A percentile compares a stretch with the other conserved stretches of the same genome.
phyloP scores from a whole-genome alignment of 2,888 invertebrate genomes.

The Leptura quadrifasciata region DNA sequence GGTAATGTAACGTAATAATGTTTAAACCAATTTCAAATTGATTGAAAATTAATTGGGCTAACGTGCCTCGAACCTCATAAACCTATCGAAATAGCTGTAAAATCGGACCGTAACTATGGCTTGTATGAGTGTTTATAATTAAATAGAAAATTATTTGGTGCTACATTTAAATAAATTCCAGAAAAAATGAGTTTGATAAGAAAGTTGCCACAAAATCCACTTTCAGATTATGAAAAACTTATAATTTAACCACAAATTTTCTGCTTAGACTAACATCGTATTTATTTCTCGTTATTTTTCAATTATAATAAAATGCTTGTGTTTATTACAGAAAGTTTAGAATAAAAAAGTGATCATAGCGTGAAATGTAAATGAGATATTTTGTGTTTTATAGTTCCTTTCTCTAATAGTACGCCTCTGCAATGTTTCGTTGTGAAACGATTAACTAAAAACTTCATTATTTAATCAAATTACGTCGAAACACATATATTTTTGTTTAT shows the following conservation, averaged over 20 bases:
- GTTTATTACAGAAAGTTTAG: conserved; percentile 28
- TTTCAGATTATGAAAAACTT: conserved; percentile 31
- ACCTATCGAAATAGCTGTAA: conserved; percentile 16
- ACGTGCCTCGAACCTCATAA: conserved; percentile 9
- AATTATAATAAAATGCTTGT: conserved; percentile 19
- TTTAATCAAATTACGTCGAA: conserved; percentile 6
- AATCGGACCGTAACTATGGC: conserved; percentile 3
- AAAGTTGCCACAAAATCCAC: conserved; percentile 29
- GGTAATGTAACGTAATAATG: background rate
- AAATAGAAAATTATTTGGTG: conserved; percentile 14
- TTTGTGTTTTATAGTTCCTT: conserved; percentile 31
- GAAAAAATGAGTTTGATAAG: conserved; percentile 7
- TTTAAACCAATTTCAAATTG: background rate
- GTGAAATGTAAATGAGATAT: conserved; percentile 36
- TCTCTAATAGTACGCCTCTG: conserved; percentile 20
- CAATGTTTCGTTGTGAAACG: conserved; percentile 23
- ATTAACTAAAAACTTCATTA: conserved; percentile 19
- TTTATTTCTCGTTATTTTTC: conserved; percentile 31
- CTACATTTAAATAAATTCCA: conserved; percentile 20
- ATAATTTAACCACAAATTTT: conserved; percentile 36
- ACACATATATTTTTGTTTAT: background rate
- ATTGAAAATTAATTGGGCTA: background rate
- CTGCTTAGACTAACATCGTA: conserved; percentile 40
- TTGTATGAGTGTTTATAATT: background rate
- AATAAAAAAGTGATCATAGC: conserved; percentile 10